phyloP scores from a whole-genome alignment of 2,797 vertebrate genomes.

The Malurus splendens region DNA sequence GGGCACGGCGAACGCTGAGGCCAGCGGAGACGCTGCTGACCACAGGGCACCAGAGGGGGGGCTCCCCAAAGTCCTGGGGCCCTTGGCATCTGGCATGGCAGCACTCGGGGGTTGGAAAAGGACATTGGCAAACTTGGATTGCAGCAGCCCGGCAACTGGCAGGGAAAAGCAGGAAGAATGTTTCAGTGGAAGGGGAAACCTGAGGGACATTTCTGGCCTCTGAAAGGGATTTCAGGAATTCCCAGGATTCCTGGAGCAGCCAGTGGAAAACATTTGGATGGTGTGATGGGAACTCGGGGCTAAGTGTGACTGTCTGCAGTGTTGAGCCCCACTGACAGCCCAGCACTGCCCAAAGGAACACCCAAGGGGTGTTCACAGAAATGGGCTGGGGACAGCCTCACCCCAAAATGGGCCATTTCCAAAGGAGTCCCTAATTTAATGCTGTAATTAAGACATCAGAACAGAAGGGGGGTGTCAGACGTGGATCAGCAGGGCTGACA shows the following conservation, averaged over 20 bases:
- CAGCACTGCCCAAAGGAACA: background rate
- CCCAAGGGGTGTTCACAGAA: rapidly evolving
- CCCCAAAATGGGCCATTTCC: background rate
- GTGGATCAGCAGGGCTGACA: rapidly evolving
- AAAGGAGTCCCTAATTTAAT: background rate
- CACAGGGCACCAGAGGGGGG: conserved; percentile 25
- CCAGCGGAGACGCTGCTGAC: conserved; percentile 36
- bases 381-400: background rate
- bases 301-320: rapidly evolving
- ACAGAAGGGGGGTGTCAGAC: too few species aligned
- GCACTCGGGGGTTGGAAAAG: conserved; percentile 59
- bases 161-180: background rate
- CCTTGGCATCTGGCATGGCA: conserved; percentile 41
- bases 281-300: rapidly evolving
- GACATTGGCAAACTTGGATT: conserved; percentile 72
- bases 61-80: background rate
- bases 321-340: background rate
- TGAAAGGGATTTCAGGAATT: background rate
- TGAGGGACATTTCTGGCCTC: rapidly evolving
- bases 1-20: conserved; percentile 70
- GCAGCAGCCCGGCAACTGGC: conserved; percentile 81
- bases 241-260: background rate
- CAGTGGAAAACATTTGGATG: rapidly evolving
- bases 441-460: rapidly evolving
- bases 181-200: background rate